Conservation (phyloP, 2,888 invertebrate species). For the Spodoptera exigua region DNA sequence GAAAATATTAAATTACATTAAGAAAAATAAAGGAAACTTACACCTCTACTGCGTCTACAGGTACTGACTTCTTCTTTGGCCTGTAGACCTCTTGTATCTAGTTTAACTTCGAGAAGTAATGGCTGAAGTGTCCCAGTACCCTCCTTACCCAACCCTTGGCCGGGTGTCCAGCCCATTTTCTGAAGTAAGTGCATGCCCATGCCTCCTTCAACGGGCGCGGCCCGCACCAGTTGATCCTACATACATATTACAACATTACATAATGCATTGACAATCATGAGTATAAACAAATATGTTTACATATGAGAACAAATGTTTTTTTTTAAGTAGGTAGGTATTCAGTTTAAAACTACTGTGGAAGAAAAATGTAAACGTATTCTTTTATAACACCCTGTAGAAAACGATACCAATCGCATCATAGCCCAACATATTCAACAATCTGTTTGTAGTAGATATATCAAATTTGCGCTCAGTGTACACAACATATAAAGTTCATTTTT, state of each 20-base stretch:
- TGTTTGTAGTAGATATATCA: background rate
- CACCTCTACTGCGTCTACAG: constrained; percentile 72
- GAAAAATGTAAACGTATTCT: background rate
- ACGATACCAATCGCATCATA: too few relatives aligned
- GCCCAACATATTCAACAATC: too few relatives aligned
- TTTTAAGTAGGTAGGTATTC: background rate
- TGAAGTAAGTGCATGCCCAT: constrained; percentile 99
- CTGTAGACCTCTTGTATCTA: constrained; percentile 97
- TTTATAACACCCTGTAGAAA: too few relatives aligned
- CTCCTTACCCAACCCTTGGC: constrained; percentile 98
- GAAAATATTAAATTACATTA: background rate
- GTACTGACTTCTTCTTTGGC: constrained; percentile 92
- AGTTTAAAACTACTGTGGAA: constrained; percentile 1
- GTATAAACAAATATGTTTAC: constrained; percentile 10
- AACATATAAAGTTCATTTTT: constrained; percentile 31
- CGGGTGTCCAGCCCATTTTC: constrained; percentile 99
- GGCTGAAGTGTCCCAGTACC: constrained; percentile 97
- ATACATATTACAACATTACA: constrained; percentile 54
- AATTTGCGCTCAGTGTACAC: constrained; percentile 20
- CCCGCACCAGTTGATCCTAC: constrained; percentile 96
- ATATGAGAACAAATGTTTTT: background rate
- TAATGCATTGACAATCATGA: constrained; percentile 15
- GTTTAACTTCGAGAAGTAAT: constrained; percentile 97
- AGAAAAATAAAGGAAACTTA: constrained; percentile 63
- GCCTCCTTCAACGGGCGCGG: constrained; percentile 97